Conservation (phyloP, 30 jellyfish, hydroid and myxozoan species). For the Aurelia sp. region DNA sequence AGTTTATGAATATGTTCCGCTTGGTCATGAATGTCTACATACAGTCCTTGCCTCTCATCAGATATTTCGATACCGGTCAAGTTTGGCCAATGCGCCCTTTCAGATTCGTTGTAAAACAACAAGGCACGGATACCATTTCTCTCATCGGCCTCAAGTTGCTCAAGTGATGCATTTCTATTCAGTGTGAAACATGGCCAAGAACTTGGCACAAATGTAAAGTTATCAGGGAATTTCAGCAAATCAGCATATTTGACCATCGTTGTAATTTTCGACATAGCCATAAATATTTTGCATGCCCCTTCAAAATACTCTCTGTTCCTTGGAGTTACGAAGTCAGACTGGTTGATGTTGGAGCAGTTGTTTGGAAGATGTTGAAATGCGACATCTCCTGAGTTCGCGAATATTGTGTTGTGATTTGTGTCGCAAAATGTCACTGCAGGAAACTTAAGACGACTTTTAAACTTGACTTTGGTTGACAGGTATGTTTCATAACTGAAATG, state of each 20-base stretch:
- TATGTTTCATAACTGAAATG: not conserved
- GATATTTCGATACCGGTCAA: not conserved
- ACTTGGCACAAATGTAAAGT: constrained; percentile 9
- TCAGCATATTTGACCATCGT: not conserved
- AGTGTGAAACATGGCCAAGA: constrained; percentile 19
- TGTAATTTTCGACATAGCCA: not conserved
- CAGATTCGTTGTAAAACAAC: constrained; percentile 2
- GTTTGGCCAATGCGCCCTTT: not conserved
- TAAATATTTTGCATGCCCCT: constrained; percentile 4
- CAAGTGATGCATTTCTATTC: not conserved
- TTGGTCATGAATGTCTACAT: constrained; percentile 20
- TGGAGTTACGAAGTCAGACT: not conserved
- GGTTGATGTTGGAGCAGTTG: constrained; percentile 8
- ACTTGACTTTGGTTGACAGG: not conserved
- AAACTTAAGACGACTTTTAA: too few relatives aligned
- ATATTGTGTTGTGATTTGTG: not conserved
- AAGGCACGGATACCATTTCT: not conserved
- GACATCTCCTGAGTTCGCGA: not conserved
- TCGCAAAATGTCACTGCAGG: not conserved
- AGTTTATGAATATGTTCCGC: not conserved
- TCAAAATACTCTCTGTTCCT: constrained; percentile 1
- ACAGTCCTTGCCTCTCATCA: not conserved
- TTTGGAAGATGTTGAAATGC: not conserved
- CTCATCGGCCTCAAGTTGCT: constrained; percentile 8
- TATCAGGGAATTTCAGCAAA: not conserved